Evolutionary conservation across 2,888 invertebrate genomes (phyloP).

Genomic region (Tetranychus piercei): DNA sequence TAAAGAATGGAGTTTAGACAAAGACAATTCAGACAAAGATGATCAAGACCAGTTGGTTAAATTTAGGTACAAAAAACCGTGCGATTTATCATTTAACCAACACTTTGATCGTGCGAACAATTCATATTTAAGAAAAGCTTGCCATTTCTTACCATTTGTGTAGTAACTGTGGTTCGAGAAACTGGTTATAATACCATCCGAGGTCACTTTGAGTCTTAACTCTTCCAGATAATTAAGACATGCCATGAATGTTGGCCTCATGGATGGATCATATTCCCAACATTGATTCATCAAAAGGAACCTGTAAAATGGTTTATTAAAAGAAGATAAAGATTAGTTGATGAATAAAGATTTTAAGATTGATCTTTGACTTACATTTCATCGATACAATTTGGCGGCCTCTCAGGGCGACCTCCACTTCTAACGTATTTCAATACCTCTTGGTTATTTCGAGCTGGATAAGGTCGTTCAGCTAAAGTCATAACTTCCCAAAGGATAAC

Average conservation of each 20-base stretch:
- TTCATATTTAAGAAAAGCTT: not conserved
- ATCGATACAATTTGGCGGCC: conserved; percentile 58
- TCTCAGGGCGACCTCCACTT: conserved; percentile 56
- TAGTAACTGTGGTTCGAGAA: conserved; percentile 10
- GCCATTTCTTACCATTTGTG: not conserved
- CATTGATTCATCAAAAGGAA: conserved; percentile 67
- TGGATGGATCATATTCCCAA: conserved; percentile 64
- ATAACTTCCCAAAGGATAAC: conserved; percentile 89
- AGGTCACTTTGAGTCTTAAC: conserved; percentile 15
- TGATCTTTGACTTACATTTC: conserved; percentile 34
- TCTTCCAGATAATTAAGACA: conserved; percentile 48
- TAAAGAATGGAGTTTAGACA: not conserved
- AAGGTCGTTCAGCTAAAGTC: conserved; percentile 87
- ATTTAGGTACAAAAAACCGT: no score
- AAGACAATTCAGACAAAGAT: no score
- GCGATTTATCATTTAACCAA: not conserved
- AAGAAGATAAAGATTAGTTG: not conserved
- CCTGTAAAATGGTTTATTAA: conserved; percentile 35
- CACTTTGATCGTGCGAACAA: not conserved
- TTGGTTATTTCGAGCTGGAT: conserved; percentile 74
- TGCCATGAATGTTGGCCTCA: conserved; percentile 66
- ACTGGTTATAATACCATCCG: conserved; percentile 10
- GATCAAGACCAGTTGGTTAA: no score
- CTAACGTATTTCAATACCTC: conserved; percentile 79
- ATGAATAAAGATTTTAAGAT: not conserved